A percentile compares a stretch with the other conserved stretches of the same genome.
Conservation (phyloP, 1,140 invertebrate genomes). For the Nautilus pompilius region DNA sequence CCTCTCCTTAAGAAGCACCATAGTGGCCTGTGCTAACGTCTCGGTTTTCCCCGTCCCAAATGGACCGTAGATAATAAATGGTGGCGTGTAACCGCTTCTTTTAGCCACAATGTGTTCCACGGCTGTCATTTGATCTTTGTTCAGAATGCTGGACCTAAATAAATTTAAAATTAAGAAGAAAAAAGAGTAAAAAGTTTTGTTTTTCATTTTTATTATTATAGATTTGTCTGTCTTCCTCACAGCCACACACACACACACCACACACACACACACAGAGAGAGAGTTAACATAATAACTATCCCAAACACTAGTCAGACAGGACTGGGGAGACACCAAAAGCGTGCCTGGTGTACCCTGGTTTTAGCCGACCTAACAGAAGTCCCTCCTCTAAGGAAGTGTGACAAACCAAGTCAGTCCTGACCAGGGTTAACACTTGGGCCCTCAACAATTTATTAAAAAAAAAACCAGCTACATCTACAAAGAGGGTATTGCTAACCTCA, state of each 20-base stretch:
- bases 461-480: too few species aligned
- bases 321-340: neutral
- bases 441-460: too few species aligned
- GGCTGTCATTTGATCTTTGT: conserved; percentile 40
- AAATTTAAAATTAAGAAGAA: neutral
- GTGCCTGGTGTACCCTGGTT: too few species aligned
- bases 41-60: conserved; percentile 90
- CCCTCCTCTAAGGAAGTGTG: too few species aligned
- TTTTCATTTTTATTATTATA: neutral
- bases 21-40: conserved; percentile 71
- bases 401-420: too few species aligned
- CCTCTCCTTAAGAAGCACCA: conserved; percentile 67
- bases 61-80: conserved; percentile 77
- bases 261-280: neutral
- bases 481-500: too few species aligned
- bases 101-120: conserved; percentile 41
- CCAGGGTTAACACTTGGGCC: too few species aligned
- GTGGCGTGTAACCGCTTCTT: conserved; percentile 59
- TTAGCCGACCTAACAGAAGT: too few species aligned
- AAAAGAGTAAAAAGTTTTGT: neutral
- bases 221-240: neutral
- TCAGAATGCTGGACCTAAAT: conserved; percentile 37
- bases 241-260: neutral
- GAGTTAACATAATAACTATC: neutral
- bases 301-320: neutral